A percentile compares a stretch with the other conserved stretches of the same genome.
phyloP scores from a whole-genome alignment of 2,113 vertebrate species.

The Silurus meridionalis region DNA sequence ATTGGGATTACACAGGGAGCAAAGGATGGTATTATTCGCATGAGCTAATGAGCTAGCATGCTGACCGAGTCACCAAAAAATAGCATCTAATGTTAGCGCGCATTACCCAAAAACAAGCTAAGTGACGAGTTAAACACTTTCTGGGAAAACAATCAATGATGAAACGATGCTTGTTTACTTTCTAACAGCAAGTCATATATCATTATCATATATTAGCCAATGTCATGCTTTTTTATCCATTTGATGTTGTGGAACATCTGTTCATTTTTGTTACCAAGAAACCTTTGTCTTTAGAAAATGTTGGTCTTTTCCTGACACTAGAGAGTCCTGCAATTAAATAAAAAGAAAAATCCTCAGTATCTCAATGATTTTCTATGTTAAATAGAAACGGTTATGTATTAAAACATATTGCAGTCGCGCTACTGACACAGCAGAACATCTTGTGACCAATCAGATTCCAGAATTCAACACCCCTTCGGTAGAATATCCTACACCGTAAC shows the following conservation, averaged over 20 bases:
- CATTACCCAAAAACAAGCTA: slow-evolving; percentile 39
- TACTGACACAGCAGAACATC: not conserved
- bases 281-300: not conserved
- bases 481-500: not conserved
- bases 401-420: not conserved
- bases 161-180: not conserved
- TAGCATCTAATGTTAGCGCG: slow-evolving; percentile 37
- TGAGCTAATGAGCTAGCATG: slow-evolving; percentile 45
- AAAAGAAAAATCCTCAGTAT: not conserved
- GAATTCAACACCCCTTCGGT: not conserved
- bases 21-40: slow-evolving; percentile 44
- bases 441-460: not conserved
- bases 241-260: not conserved
- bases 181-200: not conserved
- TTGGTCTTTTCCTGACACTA: not conserved
- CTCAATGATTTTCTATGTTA: not conserved
- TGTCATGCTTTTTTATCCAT: not conserved
- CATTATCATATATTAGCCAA: too few relatives aligned
- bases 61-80: slow-evolving; percentile 43
- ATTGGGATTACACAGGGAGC: slow-evolving; percentile 53
- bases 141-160: not conserved
- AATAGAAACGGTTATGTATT: not conserved
- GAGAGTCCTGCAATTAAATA: not conserved
- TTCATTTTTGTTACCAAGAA: not conserved
- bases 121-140: not conserved